Evolutionary conservation across 2,888 invertebrate genomes (phyloP).

Genomic region (Adelphocoris suturalis): DNA sequence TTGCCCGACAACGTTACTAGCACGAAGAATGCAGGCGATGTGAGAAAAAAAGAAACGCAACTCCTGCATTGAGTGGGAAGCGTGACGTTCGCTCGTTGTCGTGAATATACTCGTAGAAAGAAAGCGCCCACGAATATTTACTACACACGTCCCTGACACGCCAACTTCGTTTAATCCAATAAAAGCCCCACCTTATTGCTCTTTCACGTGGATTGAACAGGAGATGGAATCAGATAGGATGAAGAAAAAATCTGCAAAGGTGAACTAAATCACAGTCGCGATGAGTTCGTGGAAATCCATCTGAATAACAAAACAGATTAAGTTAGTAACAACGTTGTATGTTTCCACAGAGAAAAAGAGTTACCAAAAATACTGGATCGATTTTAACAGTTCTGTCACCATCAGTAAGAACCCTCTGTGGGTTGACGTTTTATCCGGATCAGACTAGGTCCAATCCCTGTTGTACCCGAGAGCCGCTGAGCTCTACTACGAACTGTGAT

Average conservation of each 20-base stretch:
- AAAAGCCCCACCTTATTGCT: not conserved
- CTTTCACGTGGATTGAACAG: not conserved
- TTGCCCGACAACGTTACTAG: not conserved
- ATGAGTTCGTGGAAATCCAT: too few species aligned
- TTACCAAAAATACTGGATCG: too few species aligned
- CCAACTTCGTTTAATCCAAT: conserved; percentile 49
- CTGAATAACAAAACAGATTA: too few species aligned
- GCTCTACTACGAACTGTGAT: too few species aligned
- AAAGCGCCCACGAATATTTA: conserved; percentile 46
- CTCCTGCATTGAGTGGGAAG: not conserved
- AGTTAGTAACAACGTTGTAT: too few species aligned
- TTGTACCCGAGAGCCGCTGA: too few species aligned
- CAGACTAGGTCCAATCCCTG: too few species aligned
- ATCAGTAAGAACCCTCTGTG: too few species aligned
- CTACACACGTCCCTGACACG: conserved; percentile 41
- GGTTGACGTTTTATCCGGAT: too few species aligned
- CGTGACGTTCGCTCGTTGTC: conserved; percentile 32
- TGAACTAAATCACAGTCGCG: too few species aligned
- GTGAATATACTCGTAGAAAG: conserved; percentile 28
- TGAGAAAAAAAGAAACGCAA: not conserved
- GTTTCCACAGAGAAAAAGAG: too few species aligned
- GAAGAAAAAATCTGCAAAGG: not conserved
- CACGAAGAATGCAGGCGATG: not conserved
- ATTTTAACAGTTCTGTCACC: too few species aligned
- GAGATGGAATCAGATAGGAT: not conserved